Base-by-base conservation (phyloP, 2,888 invertebrate genomes). In the Muschampia plurimacula region DNA sequence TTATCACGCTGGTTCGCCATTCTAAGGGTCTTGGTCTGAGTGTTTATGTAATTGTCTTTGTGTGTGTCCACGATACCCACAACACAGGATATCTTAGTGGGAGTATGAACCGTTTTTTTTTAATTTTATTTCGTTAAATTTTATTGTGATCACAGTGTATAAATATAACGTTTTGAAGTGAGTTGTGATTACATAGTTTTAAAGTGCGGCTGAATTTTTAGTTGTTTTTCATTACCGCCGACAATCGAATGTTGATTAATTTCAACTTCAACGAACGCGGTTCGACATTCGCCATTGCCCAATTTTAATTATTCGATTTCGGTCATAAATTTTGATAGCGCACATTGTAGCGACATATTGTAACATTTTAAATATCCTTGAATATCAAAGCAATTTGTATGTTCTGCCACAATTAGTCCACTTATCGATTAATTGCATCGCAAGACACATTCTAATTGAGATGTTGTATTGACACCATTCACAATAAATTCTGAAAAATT, bases 331-430 rank as follows among this genome's bases (percentile, higher is more conserved):
- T 36, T 68, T 41, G 57, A 59, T 44, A 57, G 39, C 10, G 59
- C 49, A 49, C 46, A 65, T 65, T 49, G 66, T 66, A 65, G 46
- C 46, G 59, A 57, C 63, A 69, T 70, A 65, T 55, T 57, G 64
- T 68, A 70, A 73, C 70, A 57, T 70, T 75, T 73, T 74, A 52
- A 76, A 73, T 76, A 76, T 75, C 73, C 74, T 75, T 75, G 73
- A 76, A 75, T 74, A 71, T 65, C 74, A 76, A 67, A 63, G 69
- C 69, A 69, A 69, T 74, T 73, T 66, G 66, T 72, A 74, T 68
- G 63, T 65, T 75, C 55, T 72, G 65, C 67, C 67, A 68, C 74
- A 70, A 62, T 75, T 75, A 74, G 70, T 57, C 44, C 69, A 62
- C 64, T 69, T 75, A 71, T 71, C 70, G 32, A 39, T 46, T 22